Conservation (phyloP, 2,797 vertebrate species). For the Pangasius djambal region DNA sequence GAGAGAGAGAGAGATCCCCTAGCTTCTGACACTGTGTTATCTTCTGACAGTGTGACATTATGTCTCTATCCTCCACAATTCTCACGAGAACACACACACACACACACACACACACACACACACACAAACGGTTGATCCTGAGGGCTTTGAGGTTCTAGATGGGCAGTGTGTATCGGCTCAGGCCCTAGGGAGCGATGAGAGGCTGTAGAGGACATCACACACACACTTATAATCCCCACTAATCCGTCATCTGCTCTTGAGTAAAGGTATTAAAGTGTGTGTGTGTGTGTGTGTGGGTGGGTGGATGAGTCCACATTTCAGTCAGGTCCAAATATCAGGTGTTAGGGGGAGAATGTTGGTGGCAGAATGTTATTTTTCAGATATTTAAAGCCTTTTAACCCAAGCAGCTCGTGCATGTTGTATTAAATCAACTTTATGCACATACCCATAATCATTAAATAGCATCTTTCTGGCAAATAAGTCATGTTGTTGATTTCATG, state of each 20-base stretch:
- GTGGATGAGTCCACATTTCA: not conserved
- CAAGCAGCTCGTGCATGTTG: not conserved
- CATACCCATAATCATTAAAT: not conserved
- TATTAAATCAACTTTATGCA: not conserved
- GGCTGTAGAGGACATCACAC: slow-evolving; percentile 50
- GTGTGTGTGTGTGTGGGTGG: not conserved
- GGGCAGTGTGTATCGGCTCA: slow-evolving; percentile 45
- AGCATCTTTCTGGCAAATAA: not conserved
- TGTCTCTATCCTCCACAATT: slow-evolving; percentile 61
- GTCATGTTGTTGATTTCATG: not conserved
- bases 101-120: slow-evolving; percentile 58
- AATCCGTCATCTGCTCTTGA: slow-evolving; percentile 59
- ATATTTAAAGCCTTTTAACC: not conserved
- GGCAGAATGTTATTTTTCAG: not conserved
- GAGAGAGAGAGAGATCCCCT: not conserved
- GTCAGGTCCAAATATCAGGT: not conserved
- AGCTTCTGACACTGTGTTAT: slow-evolving; percentile 3
- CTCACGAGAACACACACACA: slow-evolving; percentile 58
- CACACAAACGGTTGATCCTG: slow-evolving; percentile 68
- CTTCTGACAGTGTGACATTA: slow-evolving; percentile 60
- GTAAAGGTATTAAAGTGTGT: slow-evolving; percentile 25
- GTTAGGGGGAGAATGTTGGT: not conserved
- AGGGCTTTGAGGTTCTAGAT: slow-evolving; percentile 65
- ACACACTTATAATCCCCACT: slow-evolving; percentile 62
- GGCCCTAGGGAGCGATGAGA: slow-evolving; percentile 66